A percentile compares a stretch with the other conserved stretches of the same genome.
Conservation (phyloP, 2,113 vertebrate genomes). For the Mormyrus lacerda region DNA sequence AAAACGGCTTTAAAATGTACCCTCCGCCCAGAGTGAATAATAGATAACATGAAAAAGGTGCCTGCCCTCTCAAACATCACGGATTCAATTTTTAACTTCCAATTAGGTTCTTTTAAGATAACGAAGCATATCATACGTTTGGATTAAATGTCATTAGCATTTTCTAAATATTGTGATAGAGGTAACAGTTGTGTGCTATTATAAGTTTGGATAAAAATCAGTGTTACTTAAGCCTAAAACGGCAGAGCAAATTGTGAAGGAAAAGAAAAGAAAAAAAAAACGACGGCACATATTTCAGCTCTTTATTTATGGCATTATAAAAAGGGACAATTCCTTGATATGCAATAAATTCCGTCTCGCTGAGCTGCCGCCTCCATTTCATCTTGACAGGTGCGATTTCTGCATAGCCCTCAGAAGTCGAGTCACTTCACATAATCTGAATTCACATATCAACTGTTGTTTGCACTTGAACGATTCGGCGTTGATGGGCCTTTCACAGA, state of each 20-base stretch:
- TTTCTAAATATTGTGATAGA: background rate
- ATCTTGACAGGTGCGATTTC: constrained; percentile 79
- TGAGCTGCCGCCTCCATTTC: constrained; percentile 77
- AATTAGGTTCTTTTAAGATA: background rate
- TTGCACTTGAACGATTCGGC: constrained; percentile 72
- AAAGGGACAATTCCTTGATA: constrained; percentile 85
- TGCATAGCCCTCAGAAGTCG: constrained; percentile 67
- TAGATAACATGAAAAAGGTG: constrained; percentile 15
- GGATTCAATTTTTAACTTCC: background rate
- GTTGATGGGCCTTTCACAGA: constrained; percentile 71
- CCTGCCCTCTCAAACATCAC: background rate
- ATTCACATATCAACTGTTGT: constrained; percentile 89
- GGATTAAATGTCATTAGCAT: background rate
- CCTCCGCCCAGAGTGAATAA: constrained; percentile 45
- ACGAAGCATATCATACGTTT: background rate
- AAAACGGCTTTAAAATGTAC: constrained; percentile 44
- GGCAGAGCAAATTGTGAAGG: constrained; percentile 17
- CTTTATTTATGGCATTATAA: constrained; percentile 92
- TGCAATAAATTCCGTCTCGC: constrained; percentile 83
- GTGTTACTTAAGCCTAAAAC: constrained; percentile 51
- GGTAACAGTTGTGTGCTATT: constrained; percentile 37
- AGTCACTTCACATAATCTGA: constrained; percentile 86
- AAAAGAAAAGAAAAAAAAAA: constrained; percentile 39
- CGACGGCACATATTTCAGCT: constrained; percentile 80
- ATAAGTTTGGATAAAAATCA: constrained; percentile 66